Evolutionary conservation across 2,113 vertebrate species (phyloP), one percentile per base, ranked within the genome.

Genomic region (Siniperca knerii): DNA sequence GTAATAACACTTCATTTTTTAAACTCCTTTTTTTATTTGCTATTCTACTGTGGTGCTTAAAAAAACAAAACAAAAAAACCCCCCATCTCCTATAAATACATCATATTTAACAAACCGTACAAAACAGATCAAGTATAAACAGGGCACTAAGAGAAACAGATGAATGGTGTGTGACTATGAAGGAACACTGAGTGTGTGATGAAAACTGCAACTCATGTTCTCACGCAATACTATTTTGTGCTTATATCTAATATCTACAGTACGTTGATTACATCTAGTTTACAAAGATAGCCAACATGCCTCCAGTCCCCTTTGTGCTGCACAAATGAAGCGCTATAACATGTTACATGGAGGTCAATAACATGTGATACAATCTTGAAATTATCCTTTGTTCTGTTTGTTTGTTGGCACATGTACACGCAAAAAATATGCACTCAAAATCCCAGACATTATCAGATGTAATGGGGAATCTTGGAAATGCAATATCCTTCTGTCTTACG

Each of bases 91-190:
- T 89, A 93, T 93, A 94, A 92, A 94, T 90, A 91, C 74, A 87
- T 84, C 82, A 87, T 77, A 89, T 80, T 90, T 69, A 91, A 86
- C 73, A 87, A 92, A 90, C 35, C 54, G n/a, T 91, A 90, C 71
- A 87, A 90, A 87, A 92, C 77, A 87, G 71, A 84, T 89, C 74
- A 92, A 83, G 70, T 89, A 93, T 94, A 91, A 94, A 92, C 79
- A 93, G 62, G 52, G 81, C 82, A 83, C 81, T 80, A 60, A 79
- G 33, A 82, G 75, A 87, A 68, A 68, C n/a, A 72, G 50, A 67
- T 0, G 21, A 6, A 5, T 55, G 57, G 40, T 8, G 62, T 35
- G 29, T 9, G 57, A 71, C 11, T 52, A 37, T 54, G 50, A 77
- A 40, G 25, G 44, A 86, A 70, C 65, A 48, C 44, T 75, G 25